Base-by-base conservation (phyloP, 2,113 vertebrate genomes). In the Meleagris gallopavo region DNA sequence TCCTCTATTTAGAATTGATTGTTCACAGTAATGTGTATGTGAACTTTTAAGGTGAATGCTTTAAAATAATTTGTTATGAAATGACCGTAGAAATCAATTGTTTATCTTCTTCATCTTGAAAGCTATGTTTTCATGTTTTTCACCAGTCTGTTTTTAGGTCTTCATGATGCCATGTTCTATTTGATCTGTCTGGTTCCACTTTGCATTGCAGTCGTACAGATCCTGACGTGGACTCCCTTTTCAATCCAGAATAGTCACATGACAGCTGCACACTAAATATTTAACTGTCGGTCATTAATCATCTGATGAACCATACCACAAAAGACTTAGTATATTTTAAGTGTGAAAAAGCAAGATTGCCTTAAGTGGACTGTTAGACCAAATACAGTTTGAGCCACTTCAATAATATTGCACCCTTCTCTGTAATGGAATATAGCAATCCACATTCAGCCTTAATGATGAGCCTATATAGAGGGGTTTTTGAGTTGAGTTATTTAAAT, bases 151-250 rank as follows among this genome's bases (percentile, higher is more conserved):
- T 82, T 98, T 95, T 76, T 97, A 93, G 96, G 95, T 60, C 98
- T 99, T 79, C 98, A 98, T 30, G 97, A 96, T 40, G 92, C 96
- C 95, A 98, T 99, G 98, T 99, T 99, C 97, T 97, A 96, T 95
- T 73, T 99, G 98, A 97, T 99, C 78, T 99, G 99, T 54, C 83
- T 98, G 96, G 96, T 98, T 61, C 98, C 99, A 2, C 36, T 99
- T 86, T 97, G 97, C 93, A 86, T 98, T 19, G 91, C 98, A 38
- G 66, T 83, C 12, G 25, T 98, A 36, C 98, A 99, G 94, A 98
- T 98, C 71, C 80, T 99, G 89, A 97, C 95, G 1, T 99, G 99
- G 98, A 98, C 93, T 58, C 98, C 96, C 2, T 99, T 98, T 94
- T 98, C 98, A 17, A 98, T 98, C 90, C 98, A 98, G 85, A 98